Evolutionary conservation across 1,140 invertebrate genomes (phyloP).

Genomic region (Schlechtendalia chinensis): DNA sequence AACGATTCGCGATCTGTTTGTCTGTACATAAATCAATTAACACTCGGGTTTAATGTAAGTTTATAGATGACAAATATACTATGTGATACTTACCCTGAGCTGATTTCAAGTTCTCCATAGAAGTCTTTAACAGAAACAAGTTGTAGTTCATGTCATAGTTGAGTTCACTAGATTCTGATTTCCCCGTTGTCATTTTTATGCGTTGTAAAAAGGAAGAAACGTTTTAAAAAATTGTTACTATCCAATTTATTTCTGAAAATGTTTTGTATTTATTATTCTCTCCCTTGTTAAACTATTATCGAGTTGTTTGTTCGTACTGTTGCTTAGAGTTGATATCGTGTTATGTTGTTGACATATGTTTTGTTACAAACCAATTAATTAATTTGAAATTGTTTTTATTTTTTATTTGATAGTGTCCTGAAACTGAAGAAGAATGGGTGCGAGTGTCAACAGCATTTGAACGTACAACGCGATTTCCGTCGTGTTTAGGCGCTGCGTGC

Average conservation of each 20-base stretch:
- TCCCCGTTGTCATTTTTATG: not conserved
- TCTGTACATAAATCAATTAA: no score
- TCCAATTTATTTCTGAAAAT: no score
- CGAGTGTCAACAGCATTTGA: constrained; percentile 54
- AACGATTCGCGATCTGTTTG: constrained; percentile 54
- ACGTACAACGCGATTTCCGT: constrained; percentile 57
- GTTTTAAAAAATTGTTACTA: not conserved
- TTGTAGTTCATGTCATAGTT: constrained; percentile 32
- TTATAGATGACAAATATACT: no score
- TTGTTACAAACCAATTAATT: not conserved
- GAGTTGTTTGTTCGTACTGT: not conserved
- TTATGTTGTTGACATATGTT: not conserved
- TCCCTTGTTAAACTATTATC: no score
- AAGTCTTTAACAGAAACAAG: constrained; percentile 4
- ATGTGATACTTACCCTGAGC: not conserved
- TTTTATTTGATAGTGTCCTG: not conserved
- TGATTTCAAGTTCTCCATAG: not conserved
- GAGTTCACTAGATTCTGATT: not conserved
- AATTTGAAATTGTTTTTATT: constrained; percentile 10
- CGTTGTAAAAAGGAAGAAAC: not conserved
- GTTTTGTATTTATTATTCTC: no score
- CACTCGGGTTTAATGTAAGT: no score
- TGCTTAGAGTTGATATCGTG: not conserved
- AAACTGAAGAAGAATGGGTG: constrained; percentile 53
- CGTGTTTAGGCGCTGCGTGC: constrained; percentile 57